These are phyloP conservation scores for Cydia strobilella DNA, from an alignment of 1,140 invertebrate species.

Conservation along the genomic window DNA sequence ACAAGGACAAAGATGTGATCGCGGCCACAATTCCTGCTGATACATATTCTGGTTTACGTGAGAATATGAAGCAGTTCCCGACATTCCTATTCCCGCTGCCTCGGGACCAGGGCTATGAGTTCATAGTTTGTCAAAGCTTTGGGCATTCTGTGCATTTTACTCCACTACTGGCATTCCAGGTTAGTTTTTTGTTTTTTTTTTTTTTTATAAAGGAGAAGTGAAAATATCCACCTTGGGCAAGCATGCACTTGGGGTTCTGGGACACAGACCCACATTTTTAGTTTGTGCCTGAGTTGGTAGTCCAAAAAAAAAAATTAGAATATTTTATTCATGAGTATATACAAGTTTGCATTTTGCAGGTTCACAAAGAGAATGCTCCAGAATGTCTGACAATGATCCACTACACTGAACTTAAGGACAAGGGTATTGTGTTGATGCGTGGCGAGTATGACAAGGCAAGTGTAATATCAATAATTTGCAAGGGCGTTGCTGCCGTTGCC, in stretches of 20 bases:
- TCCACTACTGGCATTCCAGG: slow-evolving; percentile 91
- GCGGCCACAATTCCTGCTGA: slow-evolving; percentile 84
- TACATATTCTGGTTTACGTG: slow-evolving; percentile 82
- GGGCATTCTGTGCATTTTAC: slow-evolving; percentile 91
- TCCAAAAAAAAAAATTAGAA: neutral
- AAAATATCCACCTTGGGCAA: too few relatives aligned
- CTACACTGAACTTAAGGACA: slow-evolving; percentile 90
- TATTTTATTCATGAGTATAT: slow-evolving; percentile 32
- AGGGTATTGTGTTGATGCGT: slow-evolving; percentile 91
- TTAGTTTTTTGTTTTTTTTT: slow-evolving; percentile 46
- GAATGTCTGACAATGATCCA: slow-evolving; percentile 92
- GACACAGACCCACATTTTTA: too few relatives aligned
- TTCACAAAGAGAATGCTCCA: slow-evolving; percentile 94
- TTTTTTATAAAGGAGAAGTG: too few relatives aligned
- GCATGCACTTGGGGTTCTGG: too few relatives aligned
- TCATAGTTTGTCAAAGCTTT: slow-evolving; percentile 90
- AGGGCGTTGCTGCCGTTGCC: too few relatives aligned
- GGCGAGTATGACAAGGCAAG: slow-evolving; percentile 90
- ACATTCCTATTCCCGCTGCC: slow-evolving; percentile 92
- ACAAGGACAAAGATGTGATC: slow-evolving; percentile 88
- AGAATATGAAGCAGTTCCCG: slow-evolving; percentile 82
- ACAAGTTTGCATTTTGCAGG: slow-evolving; percentile 71
- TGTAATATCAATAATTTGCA: slow-evolving; percentile 19
- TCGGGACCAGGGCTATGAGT: slow-evolving; percentile 92
- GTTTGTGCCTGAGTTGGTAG: too few relatives aligned